These are phyloP conservation scores for Papilio protenor DNA, from an alignment of 2,888 invertebrate species.

Conservation along the genomic window DNA sequence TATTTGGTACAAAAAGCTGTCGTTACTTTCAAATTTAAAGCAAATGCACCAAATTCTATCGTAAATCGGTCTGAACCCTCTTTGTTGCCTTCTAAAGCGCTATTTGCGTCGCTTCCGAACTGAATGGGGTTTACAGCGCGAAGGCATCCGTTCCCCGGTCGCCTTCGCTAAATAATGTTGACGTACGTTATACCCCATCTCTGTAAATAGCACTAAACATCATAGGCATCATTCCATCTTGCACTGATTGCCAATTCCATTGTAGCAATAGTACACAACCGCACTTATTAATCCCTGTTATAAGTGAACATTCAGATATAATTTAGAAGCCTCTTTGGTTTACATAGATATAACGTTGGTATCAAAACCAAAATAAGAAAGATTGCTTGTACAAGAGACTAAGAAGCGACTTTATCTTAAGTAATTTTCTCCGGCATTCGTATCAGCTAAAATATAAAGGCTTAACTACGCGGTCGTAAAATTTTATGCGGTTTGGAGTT, in stretches of 20 bases:
- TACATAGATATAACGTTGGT: no score
- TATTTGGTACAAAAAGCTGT: background rate
- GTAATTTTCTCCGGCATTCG: background rate
- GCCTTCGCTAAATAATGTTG: background rate
- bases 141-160: background rate
- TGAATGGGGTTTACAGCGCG: background rate
- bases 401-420: background rate
- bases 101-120: constrained; percentile 11
- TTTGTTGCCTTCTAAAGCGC: background rate
- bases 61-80: constrained; percentile 8
- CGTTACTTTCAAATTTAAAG: constrained; percentile 10
- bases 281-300: no score
- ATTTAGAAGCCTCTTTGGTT: no score
- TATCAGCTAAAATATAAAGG: background rate
- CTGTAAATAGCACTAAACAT: background rate
- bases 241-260: no score
- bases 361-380: background rate
- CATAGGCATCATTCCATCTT: background rate
- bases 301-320: no score
- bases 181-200: background rate
- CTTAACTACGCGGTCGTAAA: background rate
- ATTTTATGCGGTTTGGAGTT: constrained; percentile 1
- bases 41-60: constrained; percentile 5
- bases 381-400: background rate
- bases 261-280: no score